Evolutionary conservation across 2,113 vertebrate species (phyloP).

Genomic region (Triplophysa dalaica): DNA sequence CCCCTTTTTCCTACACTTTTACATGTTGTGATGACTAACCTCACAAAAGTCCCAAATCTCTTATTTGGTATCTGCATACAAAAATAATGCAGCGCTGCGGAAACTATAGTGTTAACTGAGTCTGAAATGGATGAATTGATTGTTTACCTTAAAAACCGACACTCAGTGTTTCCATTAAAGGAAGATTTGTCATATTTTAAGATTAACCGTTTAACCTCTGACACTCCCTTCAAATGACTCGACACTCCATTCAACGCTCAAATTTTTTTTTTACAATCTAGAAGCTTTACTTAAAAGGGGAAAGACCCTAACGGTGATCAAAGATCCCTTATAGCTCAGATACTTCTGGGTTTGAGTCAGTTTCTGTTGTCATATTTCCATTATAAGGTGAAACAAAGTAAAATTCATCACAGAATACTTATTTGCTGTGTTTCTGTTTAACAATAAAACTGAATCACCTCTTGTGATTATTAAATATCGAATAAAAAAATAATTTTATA

Average conservation of each 20-base stretch:
- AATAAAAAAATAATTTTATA: too few relatives aligned
- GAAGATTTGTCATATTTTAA: conserved; percentile 28
- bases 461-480: not conserved
- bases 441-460: conserved; percentile 31
- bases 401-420: conserved; percentile 51
- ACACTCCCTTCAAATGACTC: not conserved
- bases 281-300: not conserved
- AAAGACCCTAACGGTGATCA: conserved; percentile 17
- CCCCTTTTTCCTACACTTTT: not conserved
- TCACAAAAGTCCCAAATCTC: conserved; percentile 20
- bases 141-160: conserved; percentile 8
- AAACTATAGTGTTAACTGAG: not conserved
- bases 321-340: not conserved
- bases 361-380: conserved; percentile 48
- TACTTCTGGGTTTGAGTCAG: conserved; percentile 7
- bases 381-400: conserved; percentile 16
- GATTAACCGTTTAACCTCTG: not conserved
- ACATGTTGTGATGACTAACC: conserved; percentile 16
- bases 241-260: not conserved
- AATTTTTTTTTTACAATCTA: too few relatives aligned
- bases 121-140: not conserved
- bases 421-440: conserved; percentile 55
- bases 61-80: not conserved
- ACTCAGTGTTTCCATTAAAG: conserved; percentile 31
- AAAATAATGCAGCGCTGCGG: not conserved